These are phyloP conservation scores for Odocoileus hemionus DNA, from an alignment of 2,113 vertebrate species.

Conservation along the genomic window DNA sequence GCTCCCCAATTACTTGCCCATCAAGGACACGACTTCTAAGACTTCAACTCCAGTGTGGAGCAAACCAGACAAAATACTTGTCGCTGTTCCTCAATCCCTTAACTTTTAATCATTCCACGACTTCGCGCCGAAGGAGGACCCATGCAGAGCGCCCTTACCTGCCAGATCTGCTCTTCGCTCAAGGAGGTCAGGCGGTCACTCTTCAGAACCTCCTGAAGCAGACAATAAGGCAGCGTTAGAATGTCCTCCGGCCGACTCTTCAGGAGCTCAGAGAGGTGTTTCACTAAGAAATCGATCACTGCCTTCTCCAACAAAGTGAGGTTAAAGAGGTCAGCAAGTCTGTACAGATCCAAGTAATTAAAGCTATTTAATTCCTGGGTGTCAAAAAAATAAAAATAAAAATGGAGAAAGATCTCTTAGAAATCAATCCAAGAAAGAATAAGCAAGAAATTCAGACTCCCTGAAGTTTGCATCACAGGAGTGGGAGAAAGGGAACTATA, in stretches of 20 bases:
- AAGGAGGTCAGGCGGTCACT: conserved; percentile 96
- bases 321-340: conserved; percentile 97
- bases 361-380: conserved; percentile 94
- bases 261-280: conserved; percentile 94
- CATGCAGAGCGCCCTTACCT: conserved; percentile 83
- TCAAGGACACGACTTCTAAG: not conserved
- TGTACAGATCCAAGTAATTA: conserved; percentile 98
- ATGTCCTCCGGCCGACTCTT: conserved; percentile 91
- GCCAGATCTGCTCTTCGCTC: conserved; percentile 97
- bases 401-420: conserved; percentile 67
- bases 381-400: conserved; percentile 54
- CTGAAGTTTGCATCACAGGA: not conserved
- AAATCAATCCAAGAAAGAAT: conserved; percentile 33
- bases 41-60: not conserved
- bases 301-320: conserved; percentile 94
- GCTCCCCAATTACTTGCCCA: not conserved
- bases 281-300: conserved; percentile 95
- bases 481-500: not conserved
- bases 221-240: conserved; percentile 91
- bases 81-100: not conserved
- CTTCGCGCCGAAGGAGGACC: not conserved
- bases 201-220: conserved; percentile 95
- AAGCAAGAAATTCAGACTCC: conserved; percentile 61
- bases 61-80: not conserved
- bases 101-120: not conserved